Percentiles rank a stretch among this genome's conserved stretches.
phyloP scores from a whole-genome alignment of 2,888 invertebrate species.

The Ichneumon xanthorius region DNA sequence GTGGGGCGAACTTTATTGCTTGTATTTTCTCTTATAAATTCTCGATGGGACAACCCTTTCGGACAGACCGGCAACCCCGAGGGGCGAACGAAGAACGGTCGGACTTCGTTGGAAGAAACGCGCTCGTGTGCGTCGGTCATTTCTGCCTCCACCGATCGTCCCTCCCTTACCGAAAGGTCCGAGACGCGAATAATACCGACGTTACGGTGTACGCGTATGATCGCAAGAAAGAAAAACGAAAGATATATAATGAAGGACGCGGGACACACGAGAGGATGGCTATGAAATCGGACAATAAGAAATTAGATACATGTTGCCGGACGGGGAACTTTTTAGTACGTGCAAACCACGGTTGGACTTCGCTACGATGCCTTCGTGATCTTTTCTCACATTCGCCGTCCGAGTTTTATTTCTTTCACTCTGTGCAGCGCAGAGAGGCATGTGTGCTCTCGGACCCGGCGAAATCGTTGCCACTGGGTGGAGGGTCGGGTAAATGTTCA shows the following conservation, averaged over 20 bases:
- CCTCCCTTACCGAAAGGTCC: constrained; percentile 42
- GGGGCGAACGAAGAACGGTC: constrained; percentile 19
- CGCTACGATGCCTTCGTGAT: constrained; percentile 37
- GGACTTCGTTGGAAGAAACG: constrained; percentile 34
- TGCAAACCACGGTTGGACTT: constrained; percentile 69
- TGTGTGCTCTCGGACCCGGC: neutral
- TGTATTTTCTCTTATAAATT: constrained; percentile 84
- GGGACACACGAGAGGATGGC: constrained; percentile 67
- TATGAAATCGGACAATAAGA: constrained; percentile 79
- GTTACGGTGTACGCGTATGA: constrained; percentile 5
- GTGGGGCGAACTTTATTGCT: constrained; percentile 78
- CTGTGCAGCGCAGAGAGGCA: neutral
- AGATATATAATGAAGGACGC: constrained; percentile 63
- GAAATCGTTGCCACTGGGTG: constrained; percentile 30
- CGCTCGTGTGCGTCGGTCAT: constrained; percentile 56
- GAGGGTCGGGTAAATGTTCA: constrained; percentile 22
- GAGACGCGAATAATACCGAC: constrained; percentile 34
- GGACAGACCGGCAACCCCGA: constrained; percentile 54
- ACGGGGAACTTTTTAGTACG: constrained; percentile 72
- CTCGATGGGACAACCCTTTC: constrained; percentile 72
- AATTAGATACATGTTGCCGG: constrained; percentile 78
- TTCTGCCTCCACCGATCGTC: constrained; percentile 49
- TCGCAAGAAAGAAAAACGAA: constrained; percentile 56
- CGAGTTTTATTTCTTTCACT: constrained; percentile 14
- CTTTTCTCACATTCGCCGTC: constrained; percentile 53